Evolutionary conservation across 2,797 vertebrate genomes (phyloP).

Genomic region (Myiotriccus ornatus): DNA sequence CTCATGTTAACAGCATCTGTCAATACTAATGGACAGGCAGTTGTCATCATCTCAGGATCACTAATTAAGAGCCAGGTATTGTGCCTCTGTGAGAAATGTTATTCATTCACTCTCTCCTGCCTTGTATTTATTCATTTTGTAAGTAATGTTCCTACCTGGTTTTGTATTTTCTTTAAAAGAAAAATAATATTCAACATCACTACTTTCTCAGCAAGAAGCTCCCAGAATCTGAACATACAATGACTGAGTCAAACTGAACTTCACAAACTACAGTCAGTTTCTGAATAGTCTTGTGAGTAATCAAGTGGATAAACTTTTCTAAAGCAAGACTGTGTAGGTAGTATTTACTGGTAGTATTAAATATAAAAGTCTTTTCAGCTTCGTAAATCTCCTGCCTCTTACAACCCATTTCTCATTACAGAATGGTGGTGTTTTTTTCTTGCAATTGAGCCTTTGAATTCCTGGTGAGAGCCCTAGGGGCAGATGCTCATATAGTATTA

Average conservation of each 20-base stretch:
- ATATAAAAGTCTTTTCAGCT: slow-evolving; percentile 25
- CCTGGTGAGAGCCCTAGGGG: neutral
- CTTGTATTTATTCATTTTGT: neutral
- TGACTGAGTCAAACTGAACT: neutral
- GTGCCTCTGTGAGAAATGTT: neutral
- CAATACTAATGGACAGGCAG: neutral
- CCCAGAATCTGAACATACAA: neutral
- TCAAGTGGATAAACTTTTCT: neutral
- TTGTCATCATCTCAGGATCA: neutral
- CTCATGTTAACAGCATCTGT: neutral
- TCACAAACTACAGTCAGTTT: neutral
- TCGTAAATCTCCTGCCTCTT: slow-evolving; percentile 15
- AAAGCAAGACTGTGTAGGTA: neutral
- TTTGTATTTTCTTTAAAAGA: neutral
- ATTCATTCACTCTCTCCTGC: neutral
- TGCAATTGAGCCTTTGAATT: slow-evolving; percentile 13
- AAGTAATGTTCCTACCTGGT: neutral
- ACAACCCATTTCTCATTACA: neutral
- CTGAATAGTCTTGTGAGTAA: neutral
- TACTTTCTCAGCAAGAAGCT: neutral
- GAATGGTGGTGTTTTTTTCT: neutral
- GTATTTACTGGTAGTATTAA: neutral
- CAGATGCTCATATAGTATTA: slow-evolving; percentile 34
- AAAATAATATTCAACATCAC: neutral
- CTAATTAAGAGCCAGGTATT: neutral